These are phyloP conservation scores for Scaptomyza montana DNA, from an alignment of 1,140 invertebrate species.

Conservation along the genomic window DNA sequence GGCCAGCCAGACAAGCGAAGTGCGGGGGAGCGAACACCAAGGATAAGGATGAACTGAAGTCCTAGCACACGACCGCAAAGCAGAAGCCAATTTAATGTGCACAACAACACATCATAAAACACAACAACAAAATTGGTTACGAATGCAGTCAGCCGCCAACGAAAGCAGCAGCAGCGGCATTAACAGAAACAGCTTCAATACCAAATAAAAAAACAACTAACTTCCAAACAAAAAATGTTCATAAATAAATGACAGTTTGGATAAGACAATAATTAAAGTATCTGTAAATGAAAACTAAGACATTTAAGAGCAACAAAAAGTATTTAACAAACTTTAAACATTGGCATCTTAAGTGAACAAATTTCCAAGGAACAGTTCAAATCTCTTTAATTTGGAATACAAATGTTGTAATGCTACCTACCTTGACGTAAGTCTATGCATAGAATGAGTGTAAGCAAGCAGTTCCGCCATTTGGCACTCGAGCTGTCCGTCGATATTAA, in stretches of 20 bases:
- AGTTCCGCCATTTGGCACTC: slow-evolving; percentile 46
- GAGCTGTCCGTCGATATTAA: slow-evolving; percentile 56
- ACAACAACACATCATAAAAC: slow-evolving; percentile 52
- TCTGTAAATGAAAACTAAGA: too few relatives aligned
- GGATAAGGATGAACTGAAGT: slow-evolving; percentile 17
- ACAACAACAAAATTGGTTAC: slow-evolving; percentile 66
- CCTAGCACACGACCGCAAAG: slow-evolving; percentile 46
- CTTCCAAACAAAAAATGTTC: slow-evolving; percentile 2
- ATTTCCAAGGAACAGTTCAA: too few relatives aligned
- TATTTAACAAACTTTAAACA: too few relatives aligned
- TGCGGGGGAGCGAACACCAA: not conserved
- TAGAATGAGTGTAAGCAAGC: not conserved
- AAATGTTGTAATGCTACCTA: too few relatives aligned
- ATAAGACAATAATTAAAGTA: not conserved
- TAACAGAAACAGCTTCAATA: slow-evolving; percentile 30
- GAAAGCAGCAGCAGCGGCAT: slow-evolving; percentile 22
- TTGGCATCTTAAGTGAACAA: too few relatives aligned
- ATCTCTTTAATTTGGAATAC: too few relatives aligned
- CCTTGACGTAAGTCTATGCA: not conserved
- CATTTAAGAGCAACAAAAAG: too few relatives aligned
- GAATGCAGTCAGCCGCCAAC: slow-evolving; percentile 65
- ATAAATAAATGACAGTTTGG: not conserved
- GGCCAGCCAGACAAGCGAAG: slow-evolving; percentile 19
- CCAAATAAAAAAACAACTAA: slow-evolving; percentile 5
- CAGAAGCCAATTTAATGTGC: slow-evolving; percentile 70